These are phyloP conservation scores for Squalus acanthias DNA, from an alignment of 2,797 vertebrate genomes.

Conservation along the genomic window DNA sequence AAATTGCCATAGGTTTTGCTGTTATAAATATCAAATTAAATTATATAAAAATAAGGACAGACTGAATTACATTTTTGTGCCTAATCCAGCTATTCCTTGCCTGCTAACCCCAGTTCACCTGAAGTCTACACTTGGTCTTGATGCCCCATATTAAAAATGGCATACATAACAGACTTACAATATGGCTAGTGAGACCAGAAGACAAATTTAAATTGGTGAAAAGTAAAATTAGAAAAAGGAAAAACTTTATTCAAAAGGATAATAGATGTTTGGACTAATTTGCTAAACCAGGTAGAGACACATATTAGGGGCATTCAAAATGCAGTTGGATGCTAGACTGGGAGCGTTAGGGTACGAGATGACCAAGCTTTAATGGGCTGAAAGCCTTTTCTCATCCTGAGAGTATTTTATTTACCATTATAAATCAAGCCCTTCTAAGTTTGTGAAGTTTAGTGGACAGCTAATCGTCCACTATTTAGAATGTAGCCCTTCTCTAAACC, in stretches of 20 bases:
- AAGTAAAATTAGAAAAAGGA: background rate
- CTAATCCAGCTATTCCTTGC: too few relatives aligned
- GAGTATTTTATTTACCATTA: background rate
- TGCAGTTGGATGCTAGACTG: background rate
- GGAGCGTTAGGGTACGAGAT: background rate
- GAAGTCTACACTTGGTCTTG: background rate
- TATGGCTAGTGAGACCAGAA: background rate
- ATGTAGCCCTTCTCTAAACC: background rate
- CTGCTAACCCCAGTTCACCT: background rate
- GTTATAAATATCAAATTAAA: background rate
- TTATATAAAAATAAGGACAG: background rate
- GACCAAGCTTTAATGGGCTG: background rate
- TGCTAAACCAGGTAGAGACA: background rate
- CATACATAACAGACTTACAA: too few relatives aligned
- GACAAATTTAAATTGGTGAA: background rate
- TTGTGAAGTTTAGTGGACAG: background rate
- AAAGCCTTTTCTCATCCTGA: background rate
- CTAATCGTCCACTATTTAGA: background rate
- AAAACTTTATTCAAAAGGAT: background rate
- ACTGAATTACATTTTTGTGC: background rate
- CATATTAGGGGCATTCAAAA: background rate
- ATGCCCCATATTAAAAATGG: background rate
- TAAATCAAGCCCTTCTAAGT: background rate
- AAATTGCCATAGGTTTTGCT: background rate
- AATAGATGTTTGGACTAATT: background rate